A percentile compares a stretch with the other conserved stretches of the same genome.
Conservation (phyloP, 1,140 invertebrate species). For the Gonatopus flavifemur region DNA sequence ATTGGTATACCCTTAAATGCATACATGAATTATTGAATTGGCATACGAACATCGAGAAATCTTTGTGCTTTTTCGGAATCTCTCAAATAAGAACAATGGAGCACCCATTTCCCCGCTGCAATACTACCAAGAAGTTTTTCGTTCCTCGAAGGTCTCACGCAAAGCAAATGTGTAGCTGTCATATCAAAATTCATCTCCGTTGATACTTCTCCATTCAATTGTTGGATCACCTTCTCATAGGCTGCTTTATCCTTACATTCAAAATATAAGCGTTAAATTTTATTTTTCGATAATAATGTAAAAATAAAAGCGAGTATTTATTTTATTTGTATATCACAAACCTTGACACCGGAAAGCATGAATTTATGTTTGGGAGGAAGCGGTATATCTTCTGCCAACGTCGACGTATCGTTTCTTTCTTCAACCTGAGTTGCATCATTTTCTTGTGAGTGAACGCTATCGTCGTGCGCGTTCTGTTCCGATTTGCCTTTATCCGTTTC, state of each 20-base stretch:
- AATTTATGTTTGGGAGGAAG: slow-evolving; percentile 34
- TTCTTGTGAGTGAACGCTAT: too few species aligned
- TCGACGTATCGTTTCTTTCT: too few species aligned
- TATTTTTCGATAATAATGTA: background rate
- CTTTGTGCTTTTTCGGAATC: slow-evolving; percentile 63
- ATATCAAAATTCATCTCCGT: slow-evolving; percentile 66
- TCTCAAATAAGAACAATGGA: slow-evolving; percentile 76
- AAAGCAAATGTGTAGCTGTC: slow-evolving; percentile 76
- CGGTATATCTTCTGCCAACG: too few species aligned
- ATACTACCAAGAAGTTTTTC: slow-evolving; percentile 84
- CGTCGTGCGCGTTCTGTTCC: too few species aligned
- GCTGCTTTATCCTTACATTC: slow-evolving; percentile 44
- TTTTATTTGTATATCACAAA: slow-evolving; percentile 16
- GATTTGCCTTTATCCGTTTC: background rate
- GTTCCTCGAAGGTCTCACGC: slow-evolving; percentile 72
- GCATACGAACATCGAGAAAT: slow-evolving; percentile 68
- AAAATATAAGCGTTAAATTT: background rate
- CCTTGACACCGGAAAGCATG: slow-evolving; percentile 51
- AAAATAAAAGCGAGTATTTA: background rate
- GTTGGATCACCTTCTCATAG: slow-evolving; percentile 60
- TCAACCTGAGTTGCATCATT: too few species aligned
- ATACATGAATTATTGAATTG: background rate
- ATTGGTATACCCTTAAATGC: too few species aligned
- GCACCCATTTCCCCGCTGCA: slow-evolving; percentile 84
- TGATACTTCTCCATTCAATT: slow-evolving; percentile 70